phyloP scores from a whole-genome alignment of 2,113 vertebrate genomes.

The Sterna hirundo region DNA sequence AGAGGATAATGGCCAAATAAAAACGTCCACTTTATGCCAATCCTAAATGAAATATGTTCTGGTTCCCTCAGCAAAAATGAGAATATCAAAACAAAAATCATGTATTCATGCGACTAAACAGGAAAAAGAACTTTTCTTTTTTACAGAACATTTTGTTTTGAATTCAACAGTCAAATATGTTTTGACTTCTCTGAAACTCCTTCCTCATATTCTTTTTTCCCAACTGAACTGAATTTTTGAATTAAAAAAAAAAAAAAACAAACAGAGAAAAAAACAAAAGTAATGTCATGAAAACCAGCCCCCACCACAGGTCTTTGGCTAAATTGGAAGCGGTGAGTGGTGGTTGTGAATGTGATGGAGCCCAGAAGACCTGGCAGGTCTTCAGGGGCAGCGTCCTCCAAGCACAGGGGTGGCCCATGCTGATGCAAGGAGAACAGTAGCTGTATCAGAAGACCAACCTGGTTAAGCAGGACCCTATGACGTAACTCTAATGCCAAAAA shows the following conservation, averaged over 20 bases:
- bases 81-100: background rate
- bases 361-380: background rate
- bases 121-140: background rate
- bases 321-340: background rate
- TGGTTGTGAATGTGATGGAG: background rate
- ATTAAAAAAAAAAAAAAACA: background rate
- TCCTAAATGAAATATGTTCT: background rate
- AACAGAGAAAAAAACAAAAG: rapidly evolving
- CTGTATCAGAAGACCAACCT: background rate
- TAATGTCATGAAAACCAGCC: background rate
- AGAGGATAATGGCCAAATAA: background rate
- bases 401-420: background rate
- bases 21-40: background rate
- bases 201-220: background rate
- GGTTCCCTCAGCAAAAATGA: background rate
- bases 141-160: background rate
- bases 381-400: background rate
- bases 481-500: background rate
- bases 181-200: background rate
- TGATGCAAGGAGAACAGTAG: background rate
- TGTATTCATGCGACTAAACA: background rate
- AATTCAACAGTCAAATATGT: background rate
- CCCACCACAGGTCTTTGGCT: background rate
- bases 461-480: background rate
- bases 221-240: background rate